Conservation (phyloP, 1,140 invertebrate genomes). For the Ridgeia piscesae region DNA sequence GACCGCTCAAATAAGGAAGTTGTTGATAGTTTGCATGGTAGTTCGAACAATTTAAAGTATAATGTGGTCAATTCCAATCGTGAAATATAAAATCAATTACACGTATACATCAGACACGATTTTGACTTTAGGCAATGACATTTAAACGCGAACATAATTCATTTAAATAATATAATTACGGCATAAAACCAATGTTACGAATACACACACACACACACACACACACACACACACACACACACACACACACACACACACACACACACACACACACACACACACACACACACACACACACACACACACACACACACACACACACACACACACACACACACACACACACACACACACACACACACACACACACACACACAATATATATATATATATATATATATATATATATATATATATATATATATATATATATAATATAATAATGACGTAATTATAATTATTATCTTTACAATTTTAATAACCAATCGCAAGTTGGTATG, state of each 20-base stretch:
- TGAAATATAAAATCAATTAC: neutral
- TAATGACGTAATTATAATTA: neutral
- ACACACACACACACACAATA: too few species aligned
- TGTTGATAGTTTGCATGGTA: neutral
- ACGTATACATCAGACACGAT: neutral
- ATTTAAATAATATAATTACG: too few species aligned
- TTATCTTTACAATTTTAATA: neutral
- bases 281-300: too few species aligned
- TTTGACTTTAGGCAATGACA: neutral
- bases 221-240: too few species aligned
- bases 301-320: too few species aligned
- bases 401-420: neutral
- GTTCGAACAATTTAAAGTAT: neutral
- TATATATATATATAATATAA: neutral
- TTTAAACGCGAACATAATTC: neutral
- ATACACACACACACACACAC: too few species aligned
- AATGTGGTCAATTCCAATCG: neutral
- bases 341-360: too few species aligned
- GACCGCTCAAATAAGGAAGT: neutral
- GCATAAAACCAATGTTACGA: too few species aligned
- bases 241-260: too few species aligned
- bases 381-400: too few species aligned
- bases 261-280: too few species aligned
- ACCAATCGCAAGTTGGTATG: neutral
- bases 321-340: too few species aligned